Conservation (phyloP, 1,140 invertebrate species). For the Drosophila teissieri region DNA sequence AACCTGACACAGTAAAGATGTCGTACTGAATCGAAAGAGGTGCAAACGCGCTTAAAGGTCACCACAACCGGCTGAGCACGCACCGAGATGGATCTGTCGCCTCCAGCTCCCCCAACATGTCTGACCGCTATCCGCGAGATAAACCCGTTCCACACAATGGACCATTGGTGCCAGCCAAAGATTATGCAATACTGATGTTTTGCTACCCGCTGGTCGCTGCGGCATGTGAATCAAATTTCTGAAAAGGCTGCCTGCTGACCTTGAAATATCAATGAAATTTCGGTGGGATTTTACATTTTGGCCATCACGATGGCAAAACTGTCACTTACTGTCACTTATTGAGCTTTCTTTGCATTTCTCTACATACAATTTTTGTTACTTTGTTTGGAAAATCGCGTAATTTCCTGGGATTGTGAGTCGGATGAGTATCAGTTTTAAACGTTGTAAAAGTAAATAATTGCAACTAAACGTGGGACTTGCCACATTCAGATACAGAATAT, state of each 20-base stretch:
- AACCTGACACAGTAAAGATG: conserved; percentile 14
- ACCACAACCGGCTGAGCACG: conserved; percentile 68
- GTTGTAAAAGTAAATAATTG: conserved; percentile 30
- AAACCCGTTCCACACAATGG: conserved; percentile 62
- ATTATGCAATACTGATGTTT: conserved; percentile 75
- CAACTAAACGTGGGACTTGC: conserved; percentile 23
- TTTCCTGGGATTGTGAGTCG: conserved; percentile 67
- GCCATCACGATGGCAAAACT: conserved; percentile 5
- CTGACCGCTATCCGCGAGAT: conserved; percentile 30
- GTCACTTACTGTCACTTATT: conserved; percentile 11
- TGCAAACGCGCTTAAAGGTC: conserved; percentile 73
- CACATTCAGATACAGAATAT: neutral
- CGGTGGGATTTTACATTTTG: conserved; percentile 6
- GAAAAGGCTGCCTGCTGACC: conserved; percentile 48
- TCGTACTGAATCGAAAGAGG: conserved; percentile 33
- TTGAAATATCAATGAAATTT: conserved; percentile 58
- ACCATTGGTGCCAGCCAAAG: conserved; percentile 22
- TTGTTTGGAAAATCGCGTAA: conserved; percentile 9
- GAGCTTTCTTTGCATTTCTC: conserved; percentile 7
- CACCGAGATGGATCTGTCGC: conserved; percentile 45
- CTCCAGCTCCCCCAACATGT: conserved; percentile 20
- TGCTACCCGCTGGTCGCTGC: neutral
- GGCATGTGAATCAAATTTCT: conserved; percentile 67
- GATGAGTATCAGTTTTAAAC: too few relatives aligned
- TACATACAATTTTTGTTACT: neutral